Evolutionary conservation across 2,797 vertebrate species (phyloP), one percentile per base, ranked within the genome.

Genomic region (Rhinichthys osculus): DNA sequence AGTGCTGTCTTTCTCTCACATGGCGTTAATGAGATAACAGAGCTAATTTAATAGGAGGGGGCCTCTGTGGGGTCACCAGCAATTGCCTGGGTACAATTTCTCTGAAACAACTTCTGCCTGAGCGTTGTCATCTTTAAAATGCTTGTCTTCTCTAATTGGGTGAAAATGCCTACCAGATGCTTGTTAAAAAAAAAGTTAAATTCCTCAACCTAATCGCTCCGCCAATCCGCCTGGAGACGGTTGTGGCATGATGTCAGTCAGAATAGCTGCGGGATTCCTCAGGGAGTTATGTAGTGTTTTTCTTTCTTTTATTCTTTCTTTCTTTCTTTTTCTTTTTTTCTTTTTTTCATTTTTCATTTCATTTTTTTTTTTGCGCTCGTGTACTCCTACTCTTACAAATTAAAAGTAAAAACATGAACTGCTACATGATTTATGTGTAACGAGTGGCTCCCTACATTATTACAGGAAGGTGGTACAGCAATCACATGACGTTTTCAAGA

Each of bases 101-200:
- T 93, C 93, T 91, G 91, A 91, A 94, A 93, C 93, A 94, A 94
- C 95, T 94, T 94, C 94, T 94, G 74, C 94, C 94, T 91, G 69
- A 93, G 94, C 94, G 92, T 96, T 95, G 94, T 94, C 93, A 93
- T 93, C 93, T 94, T 94, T 94, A 93, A 94, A 95, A 93, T 90
- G 93, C 89, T 92, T 94, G 93, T 95, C 95, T 94, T 93, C 93
- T 94, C 95, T 95, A 95, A 96, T 95, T 94, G 95, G 92, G 94
- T 96, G 95, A 93, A 96, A 96, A 96, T 95, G 93, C 91, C 92
- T 91, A 94, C 94, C 96, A 96, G 95, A 96, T 96, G 94, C 92
- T 93, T 94, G 93, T 95, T 93, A 95, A 95, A 94, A 90, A 76
- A 82, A 83, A 67, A 42, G 71, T 35, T 30, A 76, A 69, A 62